These are phyloP conservation scores for Busseola fusca DNA, from an alignment of 2,888 invertebrate genomes.

Conservation along the genomic window DNA sequence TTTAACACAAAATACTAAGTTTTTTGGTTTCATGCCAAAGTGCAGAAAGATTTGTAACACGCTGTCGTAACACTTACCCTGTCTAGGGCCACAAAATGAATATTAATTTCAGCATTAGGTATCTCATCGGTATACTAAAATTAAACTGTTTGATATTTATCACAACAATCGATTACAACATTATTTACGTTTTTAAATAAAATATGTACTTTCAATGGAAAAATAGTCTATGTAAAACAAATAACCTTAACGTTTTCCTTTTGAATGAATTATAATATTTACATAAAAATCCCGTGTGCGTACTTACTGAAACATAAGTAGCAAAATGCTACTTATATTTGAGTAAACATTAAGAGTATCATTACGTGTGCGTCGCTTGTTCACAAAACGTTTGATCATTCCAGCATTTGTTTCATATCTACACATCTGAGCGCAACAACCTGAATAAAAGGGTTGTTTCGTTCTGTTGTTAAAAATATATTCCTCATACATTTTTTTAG, in stretches of 20 bases:
- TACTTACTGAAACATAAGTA: slow-evolving; percentile 31
- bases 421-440: slow-evolving; percentile 50
- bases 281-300: slow-evolving; percentile 33
- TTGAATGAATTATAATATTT: slow-evolving; percentile 20
- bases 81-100: slow-evolving; percentile 48
- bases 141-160: background rate
- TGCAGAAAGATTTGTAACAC: slow-evolving; percentile 61
- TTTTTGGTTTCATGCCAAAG: slow-evolving; percentile 64
- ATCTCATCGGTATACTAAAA: slow-evolving; percentile 19
- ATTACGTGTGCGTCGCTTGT: slow-evolving; percentile 32
- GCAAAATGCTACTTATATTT: slow-evolving; percentile 40
- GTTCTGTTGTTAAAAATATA: slow-evolving; percentile 53
- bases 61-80: slow-evolving; percentile 47
- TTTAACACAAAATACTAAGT: slow-evolving; percentile 61
- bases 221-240: slow-evolving; percentile 9
- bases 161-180: background rate
- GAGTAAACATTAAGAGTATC: slow-evolving; percentile 50
- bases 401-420: slow-evolving; percentile 47
- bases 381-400: slow-evolving; percentile 51
- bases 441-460: slow-evolving; percentile 52
- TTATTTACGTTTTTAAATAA: background rate
- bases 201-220: background rate
- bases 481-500: slow-evolving; percentile 55
- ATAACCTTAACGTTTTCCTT: slow-evolving; percentile 23
- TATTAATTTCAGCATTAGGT: slow-evolving; percentile 45